Percentiles rank a stretch among this genome's conserved stretches.
Evolutionary conservation across 2,797 vertebrate genomes (phyloP).

Genomic region (Eupleurogrammus muticus): DNA sequence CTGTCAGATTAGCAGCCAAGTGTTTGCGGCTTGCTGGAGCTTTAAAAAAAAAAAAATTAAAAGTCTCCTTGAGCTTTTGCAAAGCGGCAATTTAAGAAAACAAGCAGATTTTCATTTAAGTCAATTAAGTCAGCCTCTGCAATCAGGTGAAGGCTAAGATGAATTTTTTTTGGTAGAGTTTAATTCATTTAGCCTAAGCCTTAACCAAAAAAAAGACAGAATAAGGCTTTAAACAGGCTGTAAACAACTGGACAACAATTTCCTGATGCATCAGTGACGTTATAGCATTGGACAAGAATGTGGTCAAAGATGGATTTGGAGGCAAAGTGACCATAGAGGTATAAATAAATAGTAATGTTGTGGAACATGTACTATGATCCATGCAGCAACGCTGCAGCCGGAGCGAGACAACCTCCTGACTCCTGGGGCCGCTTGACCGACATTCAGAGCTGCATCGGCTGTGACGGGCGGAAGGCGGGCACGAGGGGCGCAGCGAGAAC

Average conservation of each 20-base stretch:
- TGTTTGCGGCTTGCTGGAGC: background rate
- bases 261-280: too few species aligned
- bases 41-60: background rate
- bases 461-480: conserved; percentile 70
- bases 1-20: conserved; percentile 31
- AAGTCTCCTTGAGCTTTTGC: background rate
- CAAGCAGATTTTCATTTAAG: background rate
- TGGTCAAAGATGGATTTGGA: background rate
- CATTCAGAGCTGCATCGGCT: conserved; percentile 73
- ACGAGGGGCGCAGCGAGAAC: conserved; percentile 65
- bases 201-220: conserved; percentile 4
- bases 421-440: conserved; percentile 81
- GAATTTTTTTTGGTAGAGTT: background rate
- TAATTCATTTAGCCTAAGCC: background rate
- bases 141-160: background rate
- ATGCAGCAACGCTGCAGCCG: conserved; percentile 46
- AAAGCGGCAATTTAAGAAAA: background rate
- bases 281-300: too few species aligned
- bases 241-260: background rate
- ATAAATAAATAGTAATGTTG: conserved; percentile 26
- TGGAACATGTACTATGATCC: conserved; percentile 31
- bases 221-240: background rate
- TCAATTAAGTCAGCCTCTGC: background rate
- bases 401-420: conserved; percentile 47
- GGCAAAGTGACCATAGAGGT: background rate